Base-by-base conservation (phyloP, 2,113 vertebrate species). In the Sinocyclocheilus rhinocerous region DNA sequence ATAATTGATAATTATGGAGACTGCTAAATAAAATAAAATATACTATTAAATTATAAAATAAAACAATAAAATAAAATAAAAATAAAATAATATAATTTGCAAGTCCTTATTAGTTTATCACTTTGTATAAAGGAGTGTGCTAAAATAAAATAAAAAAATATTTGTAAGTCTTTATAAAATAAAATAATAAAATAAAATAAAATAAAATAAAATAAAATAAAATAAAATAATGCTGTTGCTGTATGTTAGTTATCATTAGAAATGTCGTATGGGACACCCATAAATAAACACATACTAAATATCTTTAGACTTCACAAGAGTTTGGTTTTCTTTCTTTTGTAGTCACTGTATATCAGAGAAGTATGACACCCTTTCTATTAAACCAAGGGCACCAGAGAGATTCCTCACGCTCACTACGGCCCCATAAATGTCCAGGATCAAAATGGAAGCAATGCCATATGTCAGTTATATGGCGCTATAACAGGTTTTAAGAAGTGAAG, bases 391-490 rank as follows among this genome's bases (percentile, higher is more conserved):
- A 94, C 90, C 84, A 84, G 90, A 93, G 92, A 93, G 91, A 95
- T 95, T 92, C 92, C 91, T 94, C 92, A 95, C 92, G 90, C 94
- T 94, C 94, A 92, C 92, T 88, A 73, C 90, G 89, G 93, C 90
- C 93, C 93, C 94, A 95, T 95, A 95, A 95, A 93, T 94, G 94
- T 95, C 94, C 59, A 86, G 87, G 92, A 93, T 93, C 90, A 92
- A 94, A 95, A 94, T 93, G 91, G 94, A 93, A 92, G 90, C 94
- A 89, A 90, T 84, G 93, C 93, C 92, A 90, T 94, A 94, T 93
- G 94, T 95, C 95, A 95, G 93, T 93, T 94, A 94, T 94, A 95
- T 94, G 93, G 93, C 88, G 90, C 93, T 93, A 94, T 95, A 95
- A 95, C 92, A 91, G 92, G 92, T 93, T 95, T 94, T 92, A 93